Evolutionary conservation across 2,888 invertebrate species (phyloP), one percentile per base, ranked within the genome.

Genomic region (Himalopsyche kuldschensis): DNA sequence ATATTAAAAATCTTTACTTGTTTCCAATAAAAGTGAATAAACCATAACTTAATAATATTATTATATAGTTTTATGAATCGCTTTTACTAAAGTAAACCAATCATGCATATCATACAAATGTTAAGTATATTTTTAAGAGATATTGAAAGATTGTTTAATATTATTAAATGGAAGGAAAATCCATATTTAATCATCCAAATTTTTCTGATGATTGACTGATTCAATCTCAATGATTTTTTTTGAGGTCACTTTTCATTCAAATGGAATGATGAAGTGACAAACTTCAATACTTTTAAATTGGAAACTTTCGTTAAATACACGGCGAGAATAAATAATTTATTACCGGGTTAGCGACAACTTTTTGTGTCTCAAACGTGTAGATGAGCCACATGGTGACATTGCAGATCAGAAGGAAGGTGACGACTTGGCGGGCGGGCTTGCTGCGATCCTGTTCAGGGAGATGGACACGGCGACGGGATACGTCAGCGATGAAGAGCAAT

Each of bases 321-420:
- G 27, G n/a, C 2, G 11, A 30, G 41, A 41, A 55, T 63, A 6
- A 24, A n/a, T 27, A 1, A 11, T 4, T 75, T 69, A 92, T 91
- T 89, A 96, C 97, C 87, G 98, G 98, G 91, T 98, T 97, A 87
- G 97, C 97, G 88, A 96, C 95, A 85, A 98, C 97, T 91, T 98
- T 97, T 91, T 97, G 97, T 87, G 96, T 96, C 91, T 98, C 98
- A 89, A 98, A 97, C 63, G 98, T 98, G 90, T 97, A 97, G 88
- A 98, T 97, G 87, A 97, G 95, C 96, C 98, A 98, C 96, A 98
- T 96, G 87, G 98, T 97, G 87, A 98, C 95, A 90, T 98, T 98
- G 91, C 97, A 97, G 89, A 98, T 97, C 85, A 98, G 94, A 85
- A 98, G 92, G 93, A 98, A 98, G 85, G 98, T 98, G 86, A 99